Conservation (phyloP, 2,888 invertebrate genomes). For the Sinelater perroti region DNA sequence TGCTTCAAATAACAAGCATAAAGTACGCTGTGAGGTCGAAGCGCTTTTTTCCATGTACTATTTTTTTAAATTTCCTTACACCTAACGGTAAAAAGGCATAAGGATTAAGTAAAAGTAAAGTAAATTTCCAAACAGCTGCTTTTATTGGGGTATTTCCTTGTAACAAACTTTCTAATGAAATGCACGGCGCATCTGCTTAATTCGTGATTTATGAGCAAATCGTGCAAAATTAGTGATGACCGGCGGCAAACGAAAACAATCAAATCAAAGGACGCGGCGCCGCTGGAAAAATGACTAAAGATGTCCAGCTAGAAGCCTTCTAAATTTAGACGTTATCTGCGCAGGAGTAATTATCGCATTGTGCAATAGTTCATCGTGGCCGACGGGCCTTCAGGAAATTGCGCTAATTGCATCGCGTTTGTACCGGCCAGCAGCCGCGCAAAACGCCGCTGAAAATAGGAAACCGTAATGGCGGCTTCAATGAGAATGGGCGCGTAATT, state of each 20-base stretch:
- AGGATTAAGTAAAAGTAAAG: no score
- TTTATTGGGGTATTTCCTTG: no score
- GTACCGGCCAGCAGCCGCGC: conserved; percentile 1
- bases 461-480: neutral
- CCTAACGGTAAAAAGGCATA: no score
- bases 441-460: neutral
- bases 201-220: neutral
- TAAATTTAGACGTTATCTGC: neutral
- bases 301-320: neutral
- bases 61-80: no score
- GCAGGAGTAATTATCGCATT: neutral
- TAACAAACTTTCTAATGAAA: no score
- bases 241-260: neutral
- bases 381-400: neutral
- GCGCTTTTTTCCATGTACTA: no score
- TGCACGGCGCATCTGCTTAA: no score
- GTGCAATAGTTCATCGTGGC: neutral
- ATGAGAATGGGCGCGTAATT: no score
- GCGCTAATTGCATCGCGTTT: neutral
- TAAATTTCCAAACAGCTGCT: no score
- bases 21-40: no score
- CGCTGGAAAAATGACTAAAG: neutral
- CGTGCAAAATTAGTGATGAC: neutral
- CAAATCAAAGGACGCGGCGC: neutral
- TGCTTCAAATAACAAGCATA: no score